These are phyloP conservation scores for Meghimatium bilineatum DNA, from an alignment of 2,888 invertebrate genomes.

Conservation along the genomic window DNA sequence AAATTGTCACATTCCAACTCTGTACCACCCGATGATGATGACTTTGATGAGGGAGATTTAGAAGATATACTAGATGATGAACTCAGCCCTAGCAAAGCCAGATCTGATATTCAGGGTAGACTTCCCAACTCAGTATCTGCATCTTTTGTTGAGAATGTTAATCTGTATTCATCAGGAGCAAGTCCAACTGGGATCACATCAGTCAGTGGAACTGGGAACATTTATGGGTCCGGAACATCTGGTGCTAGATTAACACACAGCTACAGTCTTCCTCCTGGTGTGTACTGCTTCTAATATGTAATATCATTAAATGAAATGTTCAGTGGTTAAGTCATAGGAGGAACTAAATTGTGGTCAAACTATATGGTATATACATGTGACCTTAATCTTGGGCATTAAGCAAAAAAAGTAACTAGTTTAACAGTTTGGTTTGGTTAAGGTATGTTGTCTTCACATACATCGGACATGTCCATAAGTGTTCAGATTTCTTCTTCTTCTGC, in stretches of 20 bases:
- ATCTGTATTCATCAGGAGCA: slow-evolving; percentile 39
- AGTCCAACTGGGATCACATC: slow-evolving; percentile 20
- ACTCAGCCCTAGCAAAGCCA: slow-evolving; percentile 69
- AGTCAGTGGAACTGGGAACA: slow-evolving; percentile 50
- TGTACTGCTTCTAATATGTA: slow-evolving; percentile 46
- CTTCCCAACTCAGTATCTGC: slow-evolving; percentile 53
- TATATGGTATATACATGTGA: too few relatives aligned
- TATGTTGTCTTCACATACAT: too few relatives aligned
- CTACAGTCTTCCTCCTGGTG: slow-evolving; percentile 67
- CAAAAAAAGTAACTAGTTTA: too few relatives aligned
- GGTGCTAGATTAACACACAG: slow-evolving; percentile 62
- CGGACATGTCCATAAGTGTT: too few relatives aligned
- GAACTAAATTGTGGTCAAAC: too few relatives aligned
- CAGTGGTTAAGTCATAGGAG: background rate
- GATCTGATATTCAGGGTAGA: slow-evolving; percentile 70
- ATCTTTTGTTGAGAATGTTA: slow-evolving; percentile 51
- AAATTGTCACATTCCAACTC: slow-evolving; percentile 50
- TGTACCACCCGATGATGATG: slow-evolving; percentile 52
- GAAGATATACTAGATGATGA: slow-evolving; percentile 75
- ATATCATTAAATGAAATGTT: background rate
- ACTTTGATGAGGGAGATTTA: slow-evolving; percentile 73
- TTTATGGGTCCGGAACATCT: slow-evolving; percentile 54
- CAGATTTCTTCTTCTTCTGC: too few relatives aligned
- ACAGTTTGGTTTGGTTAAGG: too few relatives aligned
- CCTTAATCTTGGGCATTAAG: too few relatives aligned